These are phyloP conservation scores for Catharus fuscescens DNA, from an alignment of 2,113 vertebrate genomes.

Conservation along the genomic window DNA sequence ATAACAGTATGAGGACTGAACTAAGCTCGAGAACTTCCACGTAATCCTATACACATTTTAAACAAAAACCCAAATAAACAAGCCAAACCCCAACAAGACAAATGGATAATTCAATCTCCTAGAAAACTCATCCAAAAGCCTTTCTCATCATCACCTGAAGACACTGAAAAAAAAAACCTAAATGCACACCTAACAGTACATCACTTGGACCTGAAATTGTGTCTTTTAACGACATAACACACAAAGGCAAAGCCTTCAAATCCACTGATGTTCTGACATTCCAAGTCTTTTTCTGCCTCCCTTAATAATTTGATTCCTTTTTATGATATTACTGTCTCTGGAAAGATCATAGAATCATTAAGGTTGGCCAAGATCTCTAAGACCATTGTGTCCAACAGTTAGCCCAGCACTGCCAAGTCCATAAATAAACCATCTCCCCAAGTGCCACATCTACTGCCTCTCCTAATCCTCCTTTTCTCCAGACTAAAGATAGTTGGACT, in stretches of 20 bases:
- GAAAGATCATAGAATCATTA: not conserved
- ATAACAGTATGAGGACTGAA: accelerated
- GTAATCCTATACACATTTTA: not conserved
- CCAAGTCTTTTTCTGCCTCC: not conserved
- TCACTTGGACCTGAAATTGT: not conserved
- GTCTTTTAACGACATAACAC: not conserved
- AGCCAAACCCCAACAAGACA: not conserved
- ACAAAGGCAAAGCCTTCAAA: not conserved
- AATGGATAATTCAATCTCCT: not conserved
- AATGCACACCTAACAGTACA: not conserved
- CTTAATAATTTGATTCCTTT: conserved; percentile 10
- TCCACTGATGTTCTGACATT: not conserved
- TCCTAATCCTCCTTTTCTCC: not conserved
- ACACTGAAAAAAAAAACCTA: not conserved
- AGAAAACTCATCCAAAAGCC: not conserved
- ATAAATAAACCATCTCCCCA: not conserved
- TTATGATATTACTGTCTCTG: not conserved
- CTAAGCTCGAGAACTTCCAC: not conserved
- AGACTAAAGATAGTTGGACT: not conserved
- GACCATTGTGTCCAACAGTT: not conserved
- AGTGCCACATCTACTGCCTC: not conserved
- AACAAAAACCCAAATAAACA: not conserved
- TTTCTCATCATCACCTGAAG: not conserved
- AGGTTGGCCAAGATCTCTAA: not conserved
- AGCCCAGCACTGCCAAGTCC: not conserved